Percentiles rank a stretch among this genome's conserved stretches.
phyloP scores from a whole-genome alignment of 1,140 invertebrate genomes.

The Diachasma alloeum region DNA sequence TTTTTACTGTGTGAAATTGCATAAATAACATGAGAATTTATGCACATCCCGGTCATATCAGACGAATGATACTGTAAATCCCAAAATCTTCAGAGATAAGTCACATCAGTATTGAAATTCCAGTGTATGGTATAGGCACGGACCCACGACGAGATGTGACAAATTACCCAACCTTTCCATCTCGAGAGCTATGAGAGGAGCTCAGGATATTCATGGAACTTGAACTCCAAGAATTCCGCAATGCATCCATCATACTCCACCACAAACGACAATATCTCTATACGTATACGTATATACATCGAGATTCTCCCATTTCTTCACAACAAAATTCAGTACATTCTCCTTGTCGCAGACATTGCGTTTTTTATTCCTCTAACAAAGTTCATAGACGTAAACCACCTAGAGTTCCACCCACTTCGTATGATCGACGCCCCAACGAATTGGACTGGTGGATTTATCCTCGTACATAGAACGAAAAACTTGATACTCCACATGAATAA shows the following conservation, averaged over 20 bases:
- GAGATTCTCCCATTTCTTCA: not conserved
- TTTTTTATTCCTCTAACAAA: not conserved
- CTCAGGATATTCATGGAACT: constrained; percentile 16
- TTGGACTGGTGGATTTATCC: constrained; percentile 21
- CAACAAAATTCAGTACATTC: not conserved
- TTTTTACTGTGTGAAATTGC: not conserved
- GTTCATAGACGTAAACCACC: constrained; percentile 14
- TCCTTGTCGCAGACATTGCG: not conserved
- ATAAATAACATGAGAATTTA: not conserved
- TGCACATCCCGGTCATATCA: not conserved
- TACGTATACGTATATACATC: no score
- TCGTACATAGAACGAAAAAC: not conserved
- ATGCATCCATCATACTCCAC: constrained; percentile 54
- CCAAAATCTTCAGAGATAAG: not conserved
- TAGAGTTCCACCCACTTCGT: constrained; percentile 13
- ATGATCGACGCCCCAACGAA: constrained; percentile 28
- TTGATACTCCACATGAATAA: not conserved
- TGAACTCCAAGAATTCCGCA: constrained; percentile 30
- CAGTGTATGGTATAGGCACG: not conserved
- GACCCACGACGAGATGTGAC: not conserved
- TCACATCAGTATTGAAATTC: not conserved
- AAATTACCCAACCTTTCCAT: not conserved
- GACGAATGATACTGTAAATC: not conserved
- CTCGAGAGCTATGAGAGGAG: not conserved
- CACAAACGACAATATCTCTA: constrained; percentile 31